A percentile compares a stretch with the other conserved stretches of the same genome.
Evolutionary conservation across 30 jellyfish, hydroid and myxozoan genomes (phyloP).

Genomic region (Turritopsis dohrnii): DNA sequence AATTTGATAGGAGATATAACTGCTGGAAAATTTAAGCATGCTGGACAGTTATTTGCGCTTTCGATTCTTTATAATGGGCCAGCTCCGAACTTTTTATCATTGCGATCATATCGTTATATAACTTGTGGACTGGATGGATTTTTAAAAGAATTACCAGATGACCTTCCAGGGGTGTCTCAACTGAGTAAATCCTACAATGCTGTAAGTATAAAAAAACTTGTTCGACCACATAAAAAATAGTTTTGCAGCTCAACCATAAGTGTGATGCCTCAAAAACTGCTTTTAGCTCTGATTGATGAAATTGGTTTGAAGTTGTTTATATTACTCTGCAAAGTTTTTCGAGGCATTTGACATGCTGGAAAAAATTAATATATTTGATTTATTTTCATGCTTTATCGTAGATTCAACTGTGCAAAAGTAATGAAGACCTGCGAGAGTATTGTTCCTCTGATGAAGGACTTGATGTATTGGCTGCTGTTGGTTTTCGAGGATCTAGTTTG

Average conservation of each 20-base stretch:
- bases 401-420: neutral
- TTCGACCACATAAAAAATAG: neutral
- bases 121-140: conserved; percentile 21
- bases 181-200: neutral
- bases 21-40: conserved; percentile 35
- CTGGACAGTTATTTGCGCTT: conserved; percentile 38
- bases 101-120: conserved; percentile 27
- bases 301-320: neutral
- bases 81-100: conserved; percentile 40
- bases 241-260: neutral
- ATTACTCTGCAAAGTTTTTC: neutral
- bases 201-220: conserved; percentile 2
- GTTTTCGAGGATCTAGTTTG: neutral
- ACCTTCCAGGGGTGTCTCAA: conserved; percentile 9
- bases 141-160: conserved; percentile 9
- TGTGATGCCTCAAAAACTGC: neutral
- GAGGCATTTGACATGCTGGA: neutral
- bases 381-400: neutral
- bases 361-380: neutral
- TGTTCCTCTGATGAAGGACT: conserved; percentile 14
- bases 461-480: neutral
- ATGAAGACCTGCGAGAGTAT: neutral
- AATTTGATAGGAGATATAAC: conserved; percentile 23
- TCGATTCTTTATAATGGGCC: conserved; percentile 33
- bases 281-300: neutral